phyloP scores from a whole-genome alignment of 1,140 invertebrate genomes.

The Anastrepha ludens region DNA sequence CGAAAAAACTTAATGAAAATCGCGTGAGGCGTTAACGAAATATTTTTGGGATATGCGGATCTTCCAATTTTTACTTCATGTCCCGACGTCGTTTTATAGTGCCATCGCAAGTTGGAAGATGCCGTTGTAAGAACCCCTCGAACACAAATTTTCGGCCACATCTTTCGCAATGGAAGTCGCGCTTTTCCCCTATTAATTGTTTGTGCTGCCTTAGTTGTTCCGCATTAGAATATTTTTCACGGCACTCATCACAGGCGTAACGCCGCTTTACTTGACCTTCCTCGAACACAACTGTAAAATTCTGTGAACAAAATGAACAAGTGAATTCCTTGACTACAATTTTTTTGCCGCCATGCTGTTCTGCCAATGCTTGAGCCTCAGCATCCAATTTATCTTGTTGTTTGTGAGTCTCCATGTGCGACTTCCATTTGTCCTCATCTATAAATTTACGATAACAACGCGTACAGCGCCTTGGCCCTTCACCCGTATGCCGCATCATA shows the following conservation, averaged over 20 bases:
- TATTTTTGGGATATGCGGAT: neutral
- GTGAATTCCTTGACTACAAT: slow-evolving; percentile 71
- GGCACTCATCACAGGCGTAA: slow-evolving; percentile 70
- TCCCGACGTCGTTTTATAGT: slow-evolving; percentile 71
- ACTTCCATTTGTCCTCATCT: slow-evolving; percentile 66
- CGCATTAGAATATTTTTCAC: slow-evolving; percentile 72
- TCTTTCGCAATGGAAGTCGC: slow-evolving; percentile 69
- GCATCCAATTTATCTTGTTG: slow-evolving; percentile 71
- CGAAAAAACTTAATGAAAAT: slow-evolving; percentile 6
- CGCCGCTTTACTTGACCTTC: slow-evolving; percentile 71
- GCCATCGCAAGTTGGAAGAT: slow-evolving; percentile 70
- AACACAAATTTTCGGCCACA: slow-evolving; percentile 73
- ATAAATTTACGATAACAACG: slow-evolving; percentile 72
- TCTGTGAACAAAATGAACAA: slow-evolving; percentile 69
- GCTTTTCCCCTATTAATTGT: slow-evolving; percentile 70
- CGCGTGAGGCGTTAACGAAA: neutral
- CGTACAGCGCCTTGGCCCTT: slow-evolving; percentile 69
- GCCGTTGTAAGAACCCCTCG: slow-evolving; percentile 71
- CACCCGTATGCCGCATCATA: slow-evolving; percentile 71
- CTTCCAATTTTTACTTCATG: slow-evolving; percentile 63
- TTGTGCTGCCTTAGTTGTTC: slow-evolving; percentile 71
- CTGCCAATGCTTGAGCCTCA: slow-evolving; percentile 66
- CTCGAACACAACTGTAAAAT: slow-evolving; percentile 71
- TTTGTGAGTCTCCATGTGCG: slow-evolving; percentile 70
- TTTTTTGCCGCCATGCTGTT: slow-evolving; percentile 70